A percentile compares a stretch with the other conserved stretches of the same genome.
phyloP scores from a whole-genome alignment of 1,140 invertebrate genomes.

The Drosophila teissieri region DNA sequence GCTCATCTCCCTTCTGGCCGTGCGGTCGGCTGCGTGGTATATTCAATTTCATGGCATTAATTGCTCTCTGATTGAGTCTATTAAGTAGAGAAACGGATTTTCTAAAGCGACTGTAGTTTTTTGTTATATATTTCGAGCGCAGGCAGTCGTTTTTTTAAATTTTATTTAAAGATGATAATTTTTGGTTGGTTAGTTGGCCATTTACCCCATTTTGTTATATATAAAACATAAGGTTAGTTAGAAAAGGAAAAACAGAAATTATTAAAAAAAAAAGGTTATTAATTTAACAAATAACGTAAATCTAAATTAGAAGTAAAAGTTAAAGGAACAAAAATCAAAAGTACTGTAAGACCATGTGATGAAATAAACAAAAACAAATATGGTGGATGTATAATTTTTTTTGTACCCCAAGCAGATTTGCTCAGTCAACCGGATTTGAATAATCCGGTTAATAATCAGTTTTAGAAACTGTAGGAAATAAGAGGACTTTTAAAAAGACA shows the following conservation, averaged over 20 bases:
- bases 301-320: conserved; percentile 11
- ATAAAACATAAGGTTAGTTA: conserved; percentile 51
- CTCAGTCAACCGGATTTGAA: no score
- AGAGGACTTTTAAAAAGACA: no score
- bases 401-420: not conserved
- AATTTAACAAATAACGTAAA: conserved; percentile 36
- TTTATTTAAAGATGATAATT: conserved; percentile 30
- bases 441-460: no score
- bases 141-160: conserved; percentile 42
- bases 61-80: conserved; percentile 84
- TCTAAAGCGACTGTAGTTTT: conserved; percentile 79
- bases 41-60: conserved; percentile 82
- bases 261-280: conserved; percentile 30
- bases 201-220: conserved; percentile 57
- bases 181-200: conserved; percentile 62
- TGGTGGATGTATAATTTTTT: conserved; percentile 4
- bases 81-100: conserved; percentile 85
- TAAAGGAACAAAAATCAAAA: conserved; percentile 24
- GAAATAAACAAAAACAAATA: conserved; percentile 2
- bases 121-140: conserved; percentile 36
- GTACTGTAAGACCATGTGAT: conserved; percentile 35
- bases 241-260: conserved; percentile 55
- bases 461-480: no score
- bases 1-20: conserved; percentile 29
- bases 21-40: conserved; percentile 67